Evolutionary conservation across 2,888 invertebrate genomes (phyloP), one percentile per base, ranked within the genome.

Genomic region (Lepidochrysops patricia): DNA sequence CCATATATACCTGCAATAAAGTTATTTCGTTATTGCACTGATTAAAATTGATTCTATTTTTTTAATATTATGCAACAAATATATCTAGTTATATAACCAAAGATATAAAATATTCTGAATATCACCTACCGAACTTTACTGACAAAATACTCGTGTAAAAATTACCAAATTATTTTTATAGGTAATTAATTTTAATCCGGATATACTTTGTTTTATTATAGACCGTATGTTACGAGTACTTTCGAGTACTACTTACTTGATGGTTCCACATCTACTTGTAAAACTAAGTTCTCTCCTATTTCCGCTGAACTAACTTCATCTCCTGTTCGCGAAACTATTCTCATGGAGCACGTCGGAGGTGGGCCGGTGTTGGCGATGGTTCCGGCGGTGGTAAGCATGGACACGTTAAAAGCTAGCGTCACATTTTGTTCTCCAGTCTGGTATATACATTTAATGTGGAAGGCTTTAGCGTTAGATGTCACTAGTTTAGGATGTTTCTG

Each of bases 401-500:
- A 97, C 6, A 97, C 97, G 78, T 98, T 98, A 80, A 97, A 97
- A 48, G 97, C 97, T 35, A 97, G 89, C 0, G 96, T 97, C 0
- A 98, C 96, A 69, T 96, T 97, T 80, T 96, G 96, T 79, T 97
- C 97, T 63, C 97, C 97, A 0, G 97, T 97, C 80, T 97, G 96
- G 79, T 98, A 98, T 60, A 97, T 94, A 79, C 98, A 98, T 79
- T 96, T 96, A 66, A 98, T 97, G 82, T 98, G 97, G 89, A 98
- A 98, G 1, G 98, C 98, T 80, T 97, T 97, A 4, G 98, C 97
- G 74, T 96, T 96, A 78, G 96, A 96, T 0, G 98, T 98, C 57
- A 98, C 95, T 58, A 98, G 91, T 89, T 97, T 97, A 0, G 97
- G 97, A 92, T 98, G 98, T 84, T 97, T 97, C 79, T 98, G 98